phyloP scores from a whole-genome alignment of 2,888 invertebrate genomes.

The Limnephilus rhombicus region DNA sequence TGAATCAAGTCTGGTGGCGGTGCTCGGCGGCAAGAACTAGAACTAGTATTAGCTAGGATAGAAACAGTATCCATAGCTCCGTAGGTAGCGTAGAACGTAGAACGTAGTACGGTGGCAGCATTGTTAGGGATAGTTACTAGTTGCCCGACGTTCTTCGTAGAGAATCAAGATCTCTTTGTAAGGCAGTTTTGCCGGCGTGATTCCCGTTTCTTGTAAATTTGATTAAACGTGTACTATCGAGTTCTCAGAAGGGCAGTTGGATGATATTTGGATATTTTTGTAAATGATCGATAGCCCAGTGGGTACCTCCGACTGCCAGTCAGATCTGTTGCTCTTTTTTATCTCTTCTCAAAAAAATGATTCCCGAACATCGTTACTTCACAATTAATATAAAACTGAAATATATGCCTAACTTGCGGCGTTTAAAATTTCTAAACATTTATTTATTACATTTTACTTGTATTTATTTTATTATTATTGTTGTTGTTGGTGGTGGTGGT shows the following conservation, averaged over 20 bases:
- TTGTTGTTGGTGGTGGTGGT: no score
- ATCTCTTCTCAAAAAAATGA: background rate
- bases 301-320: background rate
- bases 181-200: conserved; percentile 24
- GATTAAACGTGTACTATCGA: background rate
- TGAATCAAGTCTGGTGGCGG: background rate
- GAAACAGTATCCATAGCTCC: background rate
- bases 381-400: no score
- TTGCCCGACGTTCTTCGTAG: background rate
- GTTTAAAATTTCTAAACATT: no score
- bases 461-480: no score
- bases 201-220: background rate
- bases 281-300: no score
- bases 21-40: background rate
- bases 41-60: background rate
- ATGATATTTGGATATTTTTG: background rate
- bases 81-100: background rate
- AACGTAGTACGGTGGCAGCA: background rate
- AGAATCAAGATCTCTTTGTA: conserved; percentile 36
- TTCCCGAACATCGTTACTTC: no score
- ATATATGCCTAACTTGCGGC: no score
- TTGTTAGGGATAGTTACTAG: conserved; percentile 5
- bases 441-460: no score
- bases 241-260: background rate
- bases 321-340: background rate